These are phyloP conservation scores for Sepiola atlantica DNA, from an alignment of 2,888 invertebrate species.

Conservation along the genomic window DNA sequence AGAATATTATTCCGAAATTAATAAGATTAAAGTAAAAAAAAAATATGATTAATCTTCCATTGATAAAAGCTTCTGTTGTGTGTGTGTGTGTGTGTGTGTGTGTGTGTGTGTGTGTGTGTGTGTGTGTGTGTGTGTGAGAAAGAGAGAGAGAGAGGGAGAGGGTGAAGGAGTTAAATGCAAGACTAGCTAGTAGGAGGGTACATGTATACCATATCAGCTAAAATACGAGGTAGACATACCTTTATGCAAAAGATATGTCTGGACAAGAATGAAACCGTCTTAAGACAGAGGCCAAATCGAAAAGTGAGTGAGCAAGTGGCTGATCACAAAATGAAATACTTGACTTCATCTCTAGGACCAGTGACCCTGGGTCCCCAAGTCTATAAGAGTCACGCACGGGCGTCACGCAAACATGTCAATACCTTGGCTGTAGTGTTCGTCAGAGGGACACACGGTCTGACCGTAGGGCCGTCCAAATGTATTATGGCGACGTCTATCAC, in stretches of 20 bases:
- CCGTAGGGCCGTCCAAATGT: constrained; percentile 34
- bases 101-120: too few relatives aligned
- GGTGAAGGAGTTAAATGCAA: not conserved
- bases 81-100: too few relatives aligned
- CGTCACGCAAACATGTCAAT: constrained; percentile 41
- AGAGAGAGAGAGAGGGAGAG: not conserved
- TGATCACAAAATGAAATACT: not conserved
- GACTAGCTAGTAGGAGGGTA: not conserved
- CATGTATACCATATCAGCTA: not conserved
- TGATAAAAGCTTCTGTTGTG: too few relatives aligned
- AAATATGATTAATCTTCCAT: too few relatives aligned
- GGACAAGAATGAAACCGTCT: not conserved
- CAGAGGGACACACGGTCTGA: constrained; percentile 24
- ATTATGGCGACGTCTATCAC: constrained; percentile 43
- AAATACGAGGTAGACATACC: not conserved
- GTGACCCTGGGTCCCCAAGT: constrained; percentile 40
- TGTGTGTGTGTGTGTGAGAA: too few relatives aligned
- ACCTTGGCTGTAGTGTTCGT: constrained; percentile 23
- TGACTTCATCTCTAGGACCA: not conserved
- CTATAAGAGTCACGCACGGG: constrained; percentile 37
- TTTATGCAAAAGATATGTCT: not conserved
- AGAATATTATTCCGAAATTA: too few relatives aligned
- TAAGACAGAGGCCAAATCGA: not conserved
- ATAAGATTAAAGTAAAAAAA: too few relatives aligned
- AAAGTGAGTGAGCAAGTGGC: not conserved